Conservation (phyloP, 2,797 vertebrate species). For the Sarcoramphus papa region DNA sequence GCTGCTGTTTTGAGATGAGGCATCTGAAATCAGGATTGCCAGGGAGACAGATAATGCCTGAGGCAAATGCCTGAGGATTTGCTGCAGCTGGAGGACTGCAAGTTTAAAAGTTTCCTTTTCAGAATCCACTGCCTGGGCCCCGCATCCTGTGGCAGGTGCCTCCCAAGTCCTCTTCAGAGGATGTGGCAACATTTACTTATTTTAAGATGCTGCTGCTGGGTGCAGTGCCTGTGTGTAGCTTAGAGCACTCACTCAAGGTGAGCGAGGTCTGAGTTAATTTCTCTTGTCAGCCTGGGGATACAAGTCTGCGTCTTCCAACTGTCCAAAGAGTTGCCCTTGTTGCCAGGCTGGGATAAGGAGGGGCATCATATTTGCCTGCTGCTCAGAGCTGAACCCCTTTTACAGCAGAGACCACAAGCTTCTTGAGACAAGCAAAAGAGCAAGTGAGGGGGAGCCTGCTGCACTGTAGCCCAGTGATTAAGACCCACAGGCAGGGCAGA, state of each 20-base stretch:
- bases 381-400: neutral
- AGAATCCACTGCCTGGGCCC: neutral
- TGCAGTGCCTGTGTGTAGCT: neutral
- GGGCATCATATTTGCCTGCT: neutral
- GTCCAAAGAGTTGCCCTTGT: neutral
- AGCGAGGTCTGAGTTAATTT: neutral
- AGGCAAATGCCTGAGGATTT: neutral
- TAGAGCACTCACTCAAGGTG: neutral
- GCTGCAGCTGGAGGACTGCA: neutral
- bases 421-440: neutral
- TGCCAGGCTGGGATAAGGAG: neutral
- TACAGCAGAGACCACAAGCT: neutral
- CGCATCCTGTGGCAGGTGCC: neutral
- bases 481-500: neutral
- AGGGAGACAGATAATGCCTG: neutral
- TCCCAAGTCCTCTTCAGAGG: neutral
- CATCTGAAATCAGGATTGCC: neutral
- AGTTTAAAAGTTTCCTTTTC: neutral
- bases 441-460: neutral
- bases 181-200: neutral
- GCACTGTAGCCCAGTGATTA: neutral
- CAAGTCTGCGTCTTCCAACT: accelerated
- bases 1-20: neutral
- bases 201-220: neutral
- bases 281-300: neutral